These are phyloP conservation scores for Siniperca scherzeri DNA, from an alignment of 2,797 vertebrate species.

Conservation along the genomic window DNA sequence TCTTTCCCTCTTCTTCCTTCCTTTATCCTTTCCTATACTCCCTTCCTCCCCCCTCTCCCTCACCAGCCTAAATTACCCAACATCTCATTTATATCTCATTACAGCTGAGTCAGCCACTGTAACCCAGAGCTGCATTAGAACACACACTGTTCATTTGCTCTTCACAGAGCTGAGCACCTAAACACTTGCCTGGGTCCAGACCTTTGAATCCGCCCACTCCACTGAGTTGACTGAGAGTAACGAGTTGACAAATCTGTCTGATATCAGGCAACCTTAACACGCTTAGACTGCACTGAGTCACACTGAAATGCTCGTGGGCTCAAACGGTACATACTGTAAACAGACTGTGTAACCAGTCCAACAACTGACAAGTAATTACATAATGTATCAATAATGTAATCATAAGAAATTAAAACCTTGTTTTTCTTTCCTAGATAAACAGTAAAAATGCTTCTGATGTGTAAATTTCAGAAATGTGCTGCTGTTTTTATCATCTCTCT, in stretches of 20 bases:
- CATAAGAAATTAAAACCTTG: not conserved
- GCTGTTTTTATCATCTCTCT: slow-evolving; percentile 1
- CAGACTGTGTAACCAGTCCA: not conserved
- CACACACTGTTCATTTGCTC: slow-evolving; percentile 35
- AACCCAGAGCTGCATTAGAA: slow-evolving; percentile 36
- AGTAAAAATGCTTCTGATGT: not conserved
- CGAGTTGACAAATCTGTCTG: too few relatives aligned
- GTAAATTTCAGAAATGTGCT: slow-evolving; percentile 16
- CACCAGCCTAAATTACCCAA: slow-evolving; percentile 44
- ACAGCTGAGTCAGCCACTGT: slow-evolving; percentile 67
- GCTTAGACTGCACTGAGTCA: slow-evolving; percentile 19
- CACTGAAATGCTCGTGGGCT: slow-evolving; percentile 27
- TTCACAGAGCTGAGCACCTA: slow-evolving; percentile 15
- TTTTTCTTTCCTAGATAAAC: not conserved
- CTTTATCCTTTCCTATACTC: not conserved
- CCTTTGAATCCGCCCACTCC: too few relatives aligned
- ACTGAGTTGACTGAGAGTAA: too few relatives aligned
- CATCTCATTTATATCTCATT: slow-evolving; percentile 65
- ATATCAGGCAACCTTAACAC: not conserved
- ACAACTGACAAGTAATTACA: not conserved
- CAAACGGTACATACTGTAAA: not conserved
- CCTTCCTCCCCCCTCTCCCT: not conserved
- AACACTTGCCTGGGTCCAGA: not conserved
- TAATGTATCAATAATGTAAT: slow-evolving; percentile 3
- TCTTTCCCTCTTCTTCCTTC: slow-evolving; percentile 15